A percentile compares a stretch with the other conserved stretches of the same genome.
phyloP scores from a whole-genome alignment of 2,888 invertebrate species.

The Halocaridina rubra region DNA sequence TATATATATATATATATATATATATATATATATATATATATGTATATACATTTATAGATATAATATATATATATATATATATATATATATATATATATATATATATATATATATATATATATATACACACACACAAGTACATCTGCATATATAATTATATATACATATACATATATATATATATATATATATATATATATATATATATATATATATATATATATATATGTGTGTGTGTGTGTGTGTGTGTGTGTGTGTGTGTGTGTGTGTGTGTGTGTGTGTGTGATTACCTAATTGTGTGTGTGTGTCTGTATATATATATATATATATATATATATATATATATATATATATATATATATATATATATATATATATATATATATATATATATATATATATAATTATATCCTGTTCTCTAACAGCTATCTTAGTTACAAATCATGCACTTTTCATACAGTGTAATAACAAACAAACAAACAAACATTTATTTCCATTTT shows the following conservation, averaged over 20 bases:
- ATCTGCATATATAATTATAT: background rate
- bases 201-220: conserved; percentile 34
- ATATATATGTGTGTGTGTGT: conserved; percentile 24
- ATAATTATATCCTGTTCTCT: background rate
- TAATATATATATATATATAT: no score
- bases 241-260: conserved; percentile 20
- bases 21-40: no score
- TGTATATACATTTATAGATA: no score
- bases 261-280: conserved; percentile 23
- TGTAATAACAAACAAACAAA: no score
- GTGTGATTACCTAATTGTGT: conserved; percentile 12
- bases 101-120: conserved; percentile 7
- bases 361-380: background rate
- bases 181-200: conserved; percentile 28
- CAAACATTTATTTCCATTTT: no score
- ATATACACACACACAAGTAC: background rate
- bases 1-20: no score
- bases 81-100: conserved; percentile 8
- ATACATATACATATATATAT: conserved; percentile 14
- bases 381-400: background rate
- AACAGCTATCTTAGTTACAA: no score
- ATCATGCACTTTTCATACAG: no score
- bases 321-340: conserved; percentile 34
- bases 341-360: conserved; percentile 31
- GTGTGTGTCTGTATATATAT: conserved; percentile 27